These are phyloP conservation scores for Orycteropus afer DNA, from an alignment of 2,113 vertebrate genomes.

Conservation along the genomic window DNA sequence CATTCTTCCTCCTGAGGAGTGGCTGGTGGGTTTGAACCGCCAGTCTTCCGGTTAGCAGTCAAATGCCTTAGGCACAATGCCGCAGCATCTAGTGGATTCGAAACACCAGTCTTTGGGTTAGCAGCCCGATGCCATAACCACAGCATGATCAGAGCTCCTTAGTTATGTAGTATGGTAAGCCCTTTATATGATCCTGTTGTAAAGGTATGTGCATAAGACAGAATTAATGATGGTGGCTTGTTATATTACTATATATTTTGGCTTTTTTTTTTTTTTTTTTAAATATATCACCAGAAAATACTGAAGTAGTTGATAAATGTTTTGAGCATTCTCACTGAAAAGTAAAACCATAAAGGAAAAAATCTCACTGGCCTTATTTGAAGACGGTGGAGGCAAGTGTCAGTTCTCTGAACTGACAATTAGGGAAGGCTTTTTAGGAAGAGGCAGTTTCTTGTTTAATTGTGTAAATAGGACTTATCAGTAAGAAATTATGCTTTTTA, in stretches of 20 bases:
- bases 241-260: background rate
- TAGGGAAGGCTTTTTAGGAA: conserved; percentile 1
- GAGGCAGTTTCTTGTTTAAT: background rate
- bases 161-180: too few relatives aligned
- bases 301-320: background rate
- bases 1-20: too few relatives aligned
- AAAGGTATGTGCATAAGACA: background rate
- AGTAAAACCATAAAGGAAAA: background rate
- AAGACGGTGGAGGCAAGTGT: background rate
- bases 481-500: background rate
- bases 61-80: too few relatives aligned
- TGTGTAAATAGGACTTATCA: background rate
- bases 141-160: too few relatives aligned
- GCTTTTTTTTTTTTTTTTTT: conserved; percentile 30
- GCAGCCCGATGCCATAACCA: too few relatives aligned
- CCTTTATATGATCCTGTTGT: background rate
- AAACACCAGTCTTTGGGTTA: too few relatives aligned
- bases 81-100: too few relatives aligned
- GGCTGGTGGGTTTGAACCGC: too few relatives aligned
- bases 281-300: background rate
- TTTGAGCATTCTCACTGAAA: background rate
- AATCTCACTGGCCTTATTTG: background rate
- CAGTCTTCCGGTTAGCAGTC: too few relatives aligned
- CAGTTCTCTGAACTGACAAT: background rate
- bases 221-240: background rate